Evolutionary conservation across 2,113 vertebrate species (phyloP).

Genomic region (Osmerus mordax): DNA sequence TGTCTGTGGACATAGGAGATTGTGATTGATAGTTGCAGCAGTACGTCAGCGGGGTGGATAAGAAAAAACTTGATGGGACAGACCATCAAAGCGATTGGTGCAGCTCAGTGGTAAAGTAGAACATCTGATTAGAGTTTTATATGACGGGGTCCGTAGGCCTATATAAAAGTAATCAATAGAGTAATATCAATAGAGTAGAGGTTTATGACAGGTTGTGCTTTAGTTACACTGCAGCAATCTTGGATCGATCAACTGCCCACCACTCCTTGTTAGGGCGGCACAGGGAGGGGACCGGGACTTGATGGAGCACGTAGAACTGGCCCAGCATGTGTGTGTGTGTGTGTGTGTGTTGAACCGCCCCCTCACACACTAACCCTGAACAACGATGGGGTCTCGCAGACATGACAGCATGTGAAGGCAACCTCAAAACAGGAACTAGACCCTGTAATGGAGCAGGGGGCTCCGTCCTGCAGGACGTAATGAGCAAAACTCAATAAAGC

Average conservation of each 20-base stretch:
- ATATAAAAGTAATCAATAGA: slow-evolving; percentile 7
- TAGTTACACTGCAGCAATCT: slow-evolving; percentile 23
- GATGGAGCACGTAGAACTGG: neutral
- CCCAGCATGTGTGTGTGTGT: neutral
- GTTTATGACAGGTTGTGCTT: slow-evolving; percentile 24
- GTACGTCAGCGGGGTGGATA: too few species aligned
- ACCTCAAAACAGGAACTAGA: slow-evolving; percentile 29
- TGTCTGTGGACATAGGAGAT: too few species aligned
- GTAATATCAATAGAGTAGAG: neutral
- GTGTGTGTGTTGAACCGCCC: neutral
- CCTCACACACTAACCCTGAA: too few species aligned
- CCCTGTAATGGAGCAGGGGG: slow-evolving; percentile 44
- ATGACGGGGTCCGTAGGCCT: neutral
- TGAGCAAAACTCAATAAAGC: neutral
- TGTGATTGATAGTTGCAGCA: too few species aligned
- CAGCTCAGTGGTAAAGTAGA: too few species aligned
- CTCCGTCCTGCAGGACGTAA: too few species aligned
- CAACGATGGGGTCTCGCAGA: too few species aligned
- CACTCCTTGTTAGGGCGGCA: neutral
- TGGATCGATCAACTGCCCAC: slow-evolving; percentile 23
- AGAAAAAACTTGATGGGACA: too few species aligned
- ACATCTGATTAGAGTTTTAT: too few species aligned
- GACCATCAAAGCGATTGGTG: too few species aligned
- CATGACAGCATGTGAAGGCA: neutral
- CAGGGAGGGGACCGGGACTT: neutral